Base-by-base conservation (phyloP, 2,113 vertebrate genomes). In the Astur gentilis region DNA sequence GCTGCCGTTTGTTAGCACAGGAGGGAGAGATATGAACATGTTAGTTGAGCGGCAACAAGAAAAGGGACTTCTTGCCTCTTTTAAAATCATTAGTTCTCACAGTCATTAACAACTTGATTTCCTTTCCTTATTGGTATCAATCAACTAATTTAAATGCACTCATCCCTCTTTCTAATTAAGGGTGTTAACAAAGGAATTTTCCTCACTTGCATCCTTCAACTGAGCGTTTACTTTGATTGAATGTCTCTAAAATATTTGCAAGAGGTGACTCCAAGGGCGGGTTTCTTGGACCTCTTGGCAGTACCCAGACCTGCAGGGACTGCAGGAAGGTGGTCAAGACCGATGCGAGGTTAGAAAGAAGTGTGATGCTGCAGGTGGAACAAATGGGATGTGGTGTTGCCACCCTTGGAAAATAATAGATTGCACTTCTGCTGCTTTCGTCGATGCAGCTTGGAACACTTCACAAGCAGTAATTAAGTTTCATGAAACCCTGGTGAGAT, bases 1-100 rank as follows among this genome's bases (percentile, higher is more conserved):
- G 44, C 29, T 49, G 20, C 20, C 1, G 4, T 12, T 65, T 16
- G 0, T 36, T 25, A 16, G 29, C 0, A 3, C 32, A 17, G 44
- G 23, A 70, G 25, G 55, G 26, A 31, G 38, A 58, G 49, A 7
- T 7, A 5, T 19, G 42, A 45, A 31, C 6, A 1, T 8, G 16
- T 27, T 12, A 57, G 44, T 1, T 27, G 8, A 50, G 54, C 80
- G 58, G 64, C 58, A 45, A 23, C 11, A 29, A 44, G 40, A 23
- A 55, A 69, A 80, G 14, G 34, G 49, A 38, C 65, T 91, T 42
- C 49, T 47, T 62, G 66, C 34, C 31, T 89, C 49, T 21, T 3
- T 25, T 70, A 31, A 71, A 80, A 40, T 65, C 49, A 40, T 83
- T 64, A n/a, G 27, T 83, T 79, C 67, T 71, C n/a, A 19, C 13